Percentiles rank a stretch among this genome's conserved stretches.
phyloP scores from a whole-genome alignment of 1,140 invertebrate genomes.

The Diprion similis region DNA sequence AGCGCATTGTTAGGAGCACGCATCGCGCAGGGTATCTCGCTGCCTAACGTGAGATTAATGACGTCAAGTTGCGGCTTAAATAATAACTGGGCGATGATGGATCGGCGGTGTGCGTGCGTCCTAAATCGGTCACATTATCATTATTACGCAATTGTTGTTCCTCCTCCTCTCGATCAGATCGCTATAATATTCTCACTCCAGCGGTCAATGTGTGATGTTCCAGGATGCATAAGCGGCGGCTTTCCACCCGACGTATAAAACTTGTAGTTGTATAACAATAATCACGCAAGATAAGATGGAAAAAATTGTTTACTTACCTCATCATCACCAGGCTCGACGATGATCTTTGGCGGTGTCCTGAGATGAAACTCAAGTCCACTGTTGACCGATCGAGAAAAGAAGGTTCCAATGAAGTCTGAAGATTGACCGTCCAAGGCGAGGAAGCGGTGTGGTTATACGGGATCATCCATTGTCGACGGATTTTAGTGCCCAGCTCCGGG shows the following conservation, averaged over 20 bases:
- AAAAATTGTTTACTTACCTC: too few relatives aligned
- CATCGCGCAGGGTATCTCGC: conserved; percentile 46
- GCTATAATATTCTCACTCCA: neutral
- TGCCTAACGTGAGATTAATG: conserved; percentile 60
- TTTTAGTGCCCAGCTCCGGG: neutral
- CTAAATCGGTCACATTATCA: conserved; percentile 58
- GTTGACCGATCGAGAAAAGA: neutral
- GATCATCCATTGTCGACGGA: neutral
- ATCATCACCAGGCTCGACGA: too few relatives aligned
- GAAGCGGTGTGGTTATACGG: neutral
- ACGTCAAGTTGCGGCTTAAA: conserved; percentile 60
- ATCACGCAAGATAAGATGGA: too few relatives aligned
- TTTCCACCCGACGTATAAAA: too few relatives aligned
- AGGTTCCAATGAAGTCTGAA: neutral
- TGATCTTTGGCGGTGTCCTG: too few relatives aligned
- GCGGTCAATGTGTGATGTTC: neutral
- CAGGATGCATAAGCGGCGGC: too few relatives aligned
- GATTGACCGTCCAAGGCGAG: neutral
- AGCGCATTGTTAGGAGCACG: conserved; percentile 28
- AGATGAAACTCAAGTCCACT: neutral
- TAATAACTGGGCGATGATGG: conserved; percentile 60
- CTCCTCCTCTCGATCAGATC: neutral
- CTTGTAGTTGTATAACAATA: too few relatives aligned
- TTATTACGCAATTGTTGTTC: conserved; percentile 3
- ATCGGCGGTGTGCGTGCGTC: conserved; percentile 51